Conservation (phyloP, 2,888 invertebrate species). For the Idaea biselata region DNA sequence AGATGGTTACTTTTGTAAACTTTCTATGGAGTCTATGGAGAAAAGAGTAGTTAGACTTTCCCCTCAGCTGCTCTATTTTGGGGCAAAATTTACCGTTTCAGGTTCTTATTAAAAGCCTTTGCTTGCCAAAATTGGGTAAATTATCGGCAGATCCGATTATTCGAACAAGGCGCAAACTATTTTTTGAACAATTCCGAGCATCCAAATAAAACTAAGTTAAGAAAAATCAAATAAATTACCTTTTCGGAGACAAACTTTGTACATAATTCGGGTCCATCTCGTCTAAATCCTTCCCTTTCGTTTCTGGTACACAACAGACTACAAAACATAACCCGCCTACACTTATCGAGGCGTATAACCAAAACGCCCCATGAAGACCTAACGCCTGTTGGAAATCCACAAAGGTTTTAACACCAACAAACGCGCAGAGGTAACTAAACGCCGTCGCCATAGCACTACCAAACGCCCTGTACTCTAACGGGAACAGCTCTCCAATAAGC, state of each 20-base stretch:
- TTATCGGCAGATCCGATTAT: too few species aligned
- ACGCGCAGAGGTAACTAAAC: slow-evolving; percentile 92
- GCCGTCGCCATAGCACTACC: slow-evolving; percentile 93
- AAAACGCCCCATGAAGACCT: slow-evolving; percentile 91
- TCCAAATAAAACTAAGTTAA: slow-evolving; percentile 18
- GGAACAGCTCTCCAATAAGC: slow-evolving; percentile 90
- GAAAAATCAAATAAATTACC: slow-evolving; percentile 44
- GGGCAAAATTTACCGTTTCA: too few species aligned
- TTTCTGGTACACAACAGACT: slow-evolving; percentile 93
- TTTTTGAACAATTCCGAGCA: not conserved
- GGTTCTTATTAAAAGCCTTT: too few species aligned
- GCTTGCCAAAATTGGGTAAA: too few species aligned
- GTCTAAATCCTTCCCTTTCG: slow-evolving; percentile 93
- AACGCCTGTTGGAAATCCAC: slow-evolving; percentile 89
- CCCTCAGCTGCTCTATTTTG: too few species aligned
- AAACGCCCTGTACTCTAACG: slow-evolving; percentile 90
- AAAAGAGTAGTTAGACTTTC: too few species aligned
- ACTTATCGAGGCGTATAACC: slow-evolving; percentile 92
- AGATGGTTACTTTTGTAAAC: too few species aligned
- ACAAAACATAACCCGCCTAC: slow-evolving; percentile 91
- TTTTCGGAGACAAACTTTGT: slow-evolving; percentile 69
- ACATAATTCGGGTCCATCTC: slow-evolving; percentile 90
- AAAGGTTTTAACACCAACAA: slow-evolving; percentile 92
- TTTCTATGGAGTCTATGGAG: too few species aligned
- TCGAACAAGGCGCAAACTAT: too few species aligned